phyloP scores from a whole-genome alignment of 1,140 invertebrate genomes.

The Pseudoatta argentina region DNA sequence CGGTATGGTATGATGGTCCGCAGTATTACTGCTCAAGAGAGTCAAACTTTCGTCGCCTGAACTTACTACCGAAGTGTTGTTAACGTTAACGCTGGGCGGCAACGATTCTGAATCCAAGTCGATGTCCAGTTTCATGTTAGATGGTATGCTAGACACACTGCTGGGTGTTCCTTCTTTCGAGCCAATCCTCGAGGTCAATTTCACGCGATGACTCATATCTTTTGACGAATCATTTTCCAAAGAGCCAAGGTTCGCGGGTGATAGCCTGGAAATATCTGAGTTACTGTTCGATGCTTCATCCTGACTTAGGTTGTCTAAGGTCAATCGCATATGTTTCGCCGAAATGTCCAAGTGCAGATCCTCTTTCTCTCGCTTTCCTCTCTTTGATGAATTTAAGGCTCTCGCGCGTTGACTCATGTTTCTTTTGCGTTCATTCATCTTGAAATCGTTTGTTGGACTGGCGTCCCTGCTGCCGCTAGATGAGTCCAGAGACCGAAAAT shows the following conservation, averaged over 20 bases:
- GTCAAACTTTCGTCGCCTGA: constrained; percentile 83
- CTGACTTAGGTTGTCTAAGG: constrained; percentile 82
- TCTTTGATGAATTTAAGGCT: constrained; percentile 73
- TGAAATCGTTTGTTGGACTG: constrained; percentile 80
- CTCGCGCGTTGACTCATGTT: constrained; percentile 77
- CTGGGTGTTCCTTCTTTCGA: constrained; percentile 83
- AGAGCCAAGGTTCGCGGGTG: constrained; percentile 74
- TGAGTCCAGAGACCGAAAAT: constrained; percentile 83
- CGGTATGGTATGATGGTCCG: constrained; percentile 81
- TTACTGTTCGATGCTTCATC: constrained; percentile 83
- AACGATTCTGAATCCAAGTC: constrained; percentile 82
- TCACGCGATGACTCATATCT: constrained; percentile 69
- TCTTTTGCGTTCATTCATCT: constrained; percentile 79
- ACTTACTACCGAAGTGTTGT: constrained; percentile 80
- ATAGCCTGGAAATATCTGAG: constrained; percentile 81
- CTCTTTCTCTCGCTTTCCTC: constrained; percentile 75
- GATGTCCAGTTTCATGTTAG: constrained; percentile 81
- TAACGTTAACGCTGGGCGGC: constrained; percentile 77
- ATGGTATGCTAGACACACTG: constrained; percentile 79
- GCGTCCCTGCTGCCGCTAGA: constrained; percentile 83
- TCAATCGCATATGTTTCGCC: constrained; percentile 79
- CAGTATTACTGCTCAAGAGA: constrained; percentile 78
- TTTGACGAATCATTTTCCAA: constrained; percentile 78
- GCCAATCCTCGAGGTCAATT: constrained; percentile 78
- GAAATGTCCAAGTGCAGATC: constrained; percentile 73